These are phyloP conservation scores for Miniopterus natalensis DNA, from an alignment of 2,113 vertebrate genomes.

Conservation along the genomic window DNA sequence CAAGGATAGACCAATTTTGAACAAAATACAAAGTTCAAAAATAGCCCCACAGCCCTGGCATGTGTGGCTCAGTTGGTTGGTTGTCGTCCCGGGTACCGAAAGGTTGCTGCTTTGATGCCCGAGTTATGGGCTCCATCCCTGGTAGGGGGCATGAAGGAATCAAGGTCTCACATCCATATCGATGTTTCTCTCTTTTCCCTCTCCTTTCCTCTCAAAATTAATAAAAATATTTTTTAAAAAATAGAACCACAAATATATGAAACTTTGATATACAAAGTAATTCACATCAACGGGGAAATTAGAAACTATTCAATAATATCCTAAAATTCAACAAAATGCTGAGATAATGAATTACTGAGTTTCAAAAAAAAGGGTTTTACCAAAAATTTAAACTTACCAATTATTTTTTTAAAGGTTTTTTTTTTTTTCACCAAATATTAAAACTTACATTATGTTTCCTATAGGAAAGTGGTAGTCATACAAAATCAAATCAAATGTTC, in stretches of 20 bases:
- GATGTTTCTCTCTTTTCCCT: background rate
- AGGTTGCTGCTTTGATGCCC: too few relatives aligned
- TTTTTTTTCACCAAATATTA: background rate
- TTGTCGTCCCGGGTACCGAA: too few relatives aligned
- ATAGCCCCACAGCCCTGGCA: background rate
- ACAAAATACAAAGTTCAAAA: background rate
- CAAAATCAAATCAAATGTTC: slow-evolving; percentile 20
- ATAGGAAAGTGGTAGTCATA: background rate
- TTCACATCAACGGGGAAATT: background rate
- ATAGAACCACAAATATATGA: background rate
- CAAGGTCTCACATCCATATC: background rate
- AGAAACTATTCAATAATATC: slow-evolving; percentile 8
- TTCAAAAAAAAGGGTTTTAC: background rate
- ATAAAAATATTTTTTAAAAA: background rate
- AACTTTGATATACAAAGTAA: background rate
- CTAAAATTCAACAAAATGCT: slow-evolving; percentile 23
- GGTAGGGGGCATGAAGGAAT: background rate
- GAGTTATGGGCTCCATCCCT: background rate
- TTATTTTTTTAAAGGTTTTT: too few relatives aligned
- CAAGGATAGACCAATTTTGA: background rate
- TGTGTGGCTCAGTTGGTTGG: background rate
- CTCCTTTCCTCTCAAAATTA: background rate
- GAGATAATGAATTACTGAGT: background rate
- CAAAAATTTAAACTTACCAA: too few relatives aligned
- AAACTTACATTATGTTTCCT: slow-evolving; percentile 12